Conservation (phyloP, 2,888 invertebrate species). For the Campopleginae sp. region DNA sequence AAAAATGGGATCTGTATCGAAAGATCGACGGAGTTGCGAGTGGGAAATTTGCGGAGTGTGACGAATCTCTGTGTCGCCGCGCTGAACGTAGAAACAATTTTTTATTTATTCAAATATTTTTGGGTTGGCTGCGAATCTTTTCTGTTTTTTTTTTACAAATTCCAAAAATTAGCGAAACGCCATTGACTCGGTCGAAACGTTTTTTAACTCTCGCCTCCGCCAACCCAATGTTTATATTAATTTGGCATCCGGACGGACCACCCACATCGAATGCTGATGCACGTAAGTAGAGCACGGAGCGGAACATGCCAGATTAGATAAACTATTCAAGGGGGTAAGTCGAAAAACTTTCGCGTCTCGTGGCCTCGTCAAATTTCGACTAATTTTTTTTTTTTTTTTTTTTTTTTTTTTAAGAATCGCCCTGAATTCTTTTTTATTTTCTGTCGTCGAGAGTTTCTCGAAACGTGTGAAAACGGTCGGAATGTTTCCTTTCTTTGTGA, state of each 20-base stretch:
- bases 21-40: background rate
- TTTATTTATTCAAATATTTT: background rate
- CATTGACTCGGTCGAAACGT: background rate
- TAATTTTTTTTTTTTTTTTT: background rate
- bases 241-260: background rate
- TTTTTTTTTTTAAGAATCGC: background rate
- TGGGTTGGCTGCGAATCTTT: background rate
- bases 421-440: background rate
- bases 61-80: background rate
- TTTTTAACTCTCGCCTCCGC: background rate
- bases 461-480: too few relatives aligned
- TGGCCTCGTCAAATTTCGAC: background rate
- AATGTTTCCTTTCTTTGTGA: too few relatives aligned
- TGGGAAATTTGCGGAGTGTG: background rate
- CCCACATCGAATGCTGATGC: conserved; percentile 29
- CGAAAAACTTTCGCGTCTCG: conserved; percentile 20
- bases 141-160: background rate
- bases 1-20: background rate
- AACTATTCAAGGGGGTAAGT: conserved; percentile 22
- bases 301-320: conserved; percentile 33
- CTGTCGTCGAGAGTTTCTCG: background rate
- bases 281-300: conserved; percentile 43
- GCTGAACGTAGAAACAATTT: background rate
- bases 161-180: background rate
- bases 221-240: background rate